A percentile compares a stretch with the other conserved stretches of the same genome.
Conservation (phyloP, 2,797 vertebrate genomes). For the Loris lydekkerianus region DNA sequence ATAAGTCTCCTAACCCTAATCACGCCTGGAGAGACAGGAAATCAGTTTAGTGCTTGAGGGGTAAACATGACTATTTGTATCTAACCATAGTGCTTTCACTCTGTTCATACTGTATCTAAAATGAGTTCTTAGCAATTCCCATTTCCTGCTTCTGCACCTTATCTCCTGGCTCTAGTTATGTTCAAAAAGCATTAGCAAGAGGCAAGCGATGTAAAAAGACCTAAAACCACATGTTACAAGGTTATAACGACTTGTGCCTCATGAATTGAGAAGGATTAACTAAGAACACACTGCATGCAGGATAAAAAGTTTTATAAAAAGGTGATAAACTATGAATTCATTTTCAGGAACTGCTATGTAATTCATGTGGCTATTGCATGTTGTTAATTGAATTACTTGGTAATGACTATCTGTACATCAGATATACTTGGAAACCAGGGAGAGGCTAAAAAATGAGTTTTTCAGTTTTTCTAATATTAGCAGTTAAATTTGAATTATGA, state of each 20-base stretch:
- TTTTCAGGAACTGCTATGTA: constrained; percentile 65
- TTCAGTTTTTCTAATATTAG: constrained; percentile 70
- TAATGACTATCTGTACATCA: constrained; percentile 56
- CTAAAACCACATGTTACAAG: constrained; percentile 82
- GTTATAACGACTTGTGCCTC: constrained; percentile 72
- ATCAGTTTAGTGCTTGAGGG: constrained; percentile 85
- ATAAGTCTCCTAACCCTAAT: constrained; percentile 81
- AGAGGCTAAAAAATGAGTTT: not conserved
- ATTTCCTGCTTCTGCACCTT: not conserved
- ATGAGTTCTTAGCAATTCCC: constrained; percentile 75
- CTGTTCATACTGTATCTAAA: constrained; percentile 81
- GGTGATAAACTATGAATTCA: constrained; percentile 61
- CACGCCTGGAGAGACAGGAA: constrained; percentile 82
- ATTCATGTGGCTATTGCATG: constrained; percentile 71
- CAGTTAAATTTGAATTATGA: constrained; percentile 62
- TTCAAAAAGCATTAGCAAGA: constrained; percentile 86
- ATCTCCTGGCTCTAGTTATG: constrained; percentile 73
- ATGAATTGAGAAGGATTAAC: constrained; percentile 66
- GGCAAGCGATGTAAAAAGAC: constrained; percentile 81
- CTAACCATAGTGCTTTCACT: constrained; percentile 74
- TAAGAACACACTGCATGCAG: constrained; percentile 18
- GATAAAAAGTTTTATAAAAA: constrained; percentile 70
- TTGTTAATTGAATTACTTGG: constrained; percentile 71
- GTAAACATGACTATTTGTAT: constrained; percentile 87
- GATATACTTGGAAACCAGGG: constrained; percentile 32